These are phyloP conservation scores for Lycophotia porphyrea DNA, from an alignment of 2,888 invertebrate genomes.

Conservation along the genomic window DNA sequence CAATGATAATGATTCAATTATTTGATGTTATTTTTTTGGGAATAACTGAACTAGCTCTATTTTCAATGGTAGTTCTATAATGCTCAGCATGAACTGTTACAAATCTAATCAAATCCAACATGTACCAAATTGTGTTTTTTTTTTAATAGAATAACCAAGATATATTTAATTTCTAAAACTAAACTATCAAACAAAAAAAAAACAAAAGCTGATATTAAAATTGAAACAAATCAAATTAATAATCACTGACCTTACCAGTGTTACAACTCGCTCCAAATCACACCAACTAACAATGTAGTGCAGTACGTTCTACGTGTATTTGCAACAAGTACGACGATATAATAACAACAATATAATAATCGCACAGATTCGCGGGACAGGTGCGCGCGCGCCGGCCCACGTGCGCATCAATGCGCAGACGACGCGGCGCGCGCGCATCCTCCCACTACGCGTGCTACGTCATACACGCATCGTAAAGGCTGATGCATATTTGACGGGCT, in stretches of 20 bases:
- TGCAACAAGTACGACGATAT: constrained; percentile 33
- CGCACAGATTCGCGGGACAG: constrained; percentile 37
- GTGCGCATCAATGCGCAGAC: constrained; percentile 65
- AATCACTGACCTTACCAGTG: constrained; percentile 54
- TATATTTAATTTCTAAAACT: background rate
- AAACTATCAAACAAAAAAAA: background rate
- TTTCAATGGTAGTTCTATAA: background rate
- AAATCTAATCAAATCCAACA: background rate
- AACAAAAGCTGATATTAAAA: background rate
- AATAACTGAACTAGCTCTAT: background rate
- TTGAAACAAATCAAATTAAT: background rate
- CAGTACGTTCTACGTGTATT: constrained; percentile 8
- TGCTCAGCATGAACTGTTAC: background rate
- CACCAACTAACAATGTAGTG: constrained; percentile 6
- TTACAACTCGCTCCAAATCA: constrained; percentile 33
- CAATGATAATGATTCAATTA: background rate
- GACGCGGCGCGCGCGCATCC: constrained; percentile 70
- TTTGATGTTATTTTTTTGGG: background rate
- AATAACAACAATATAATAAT: constrained; percentile 30
- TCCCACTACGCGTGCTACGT: constrained; percentile 60
- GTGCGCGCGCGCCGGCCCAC: constrained; percentile 61
- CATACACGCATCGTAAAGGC: constrained; percentile 29
- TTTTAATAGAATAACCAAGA: background rate
- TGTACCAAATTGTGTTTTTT: too few relatives aligned
- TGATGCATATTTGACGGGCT: background rate